phyloP scores from a whole-genome alignment of 2,113 vertebrate genomes.

The Chamaea fasciata region DNA sequence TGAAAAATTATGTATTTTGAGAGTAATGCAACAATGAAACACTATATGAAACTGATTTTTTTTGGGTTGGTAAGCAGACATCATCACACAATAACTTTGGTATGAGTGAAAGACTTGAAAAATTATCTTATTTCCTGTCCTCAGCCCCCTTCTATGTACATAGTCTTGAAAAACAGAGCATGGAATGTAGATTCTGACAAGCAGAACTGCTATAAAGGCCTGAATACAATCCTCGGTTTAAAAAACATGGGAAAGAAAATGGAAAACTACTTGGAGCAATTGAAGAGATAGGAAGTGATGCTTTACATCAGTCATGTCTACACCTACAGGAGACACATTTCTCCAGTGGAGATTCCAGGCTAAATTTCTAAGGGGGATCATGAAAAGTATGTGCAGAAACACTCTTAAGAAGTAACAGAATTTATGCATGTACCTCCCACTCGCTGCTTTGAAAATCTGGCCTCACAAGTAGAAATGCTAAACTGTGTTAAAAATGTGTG shows the following conservation, averaged over 20 bases:
- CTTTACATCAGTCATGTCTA: slow-evolving; percentile 5
- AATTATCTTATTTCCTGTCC: neutral
- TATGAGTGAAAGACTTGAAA: neutral
- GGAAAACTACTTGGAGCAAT: neutral
- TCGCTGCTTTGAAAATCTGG: slow-evolving; percentile 42
- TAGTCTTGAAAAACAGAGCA: neutral
- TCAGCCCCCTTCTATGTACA: neutral
- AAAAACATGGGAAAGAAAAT: neutral
- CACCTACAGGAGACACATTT: neutral
- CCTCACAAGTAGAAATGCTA: slow-evolving; percentile 11
- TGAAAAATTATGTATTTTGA: neutral
- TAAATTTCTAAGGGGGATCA: neutral
- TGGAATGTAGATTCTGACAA: neutral
- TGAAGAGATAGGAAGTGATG: neutral
- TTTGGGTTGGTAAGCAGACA: neutral
- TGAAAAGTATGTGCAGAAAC: neutral
- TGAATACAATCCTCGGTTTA: neutral
- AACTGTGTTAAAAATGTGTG: slow-evolving; percentile 3
- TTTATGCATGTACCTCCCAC: slow-evolving; percentile 23
- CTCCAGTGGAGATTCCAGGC: neutral
- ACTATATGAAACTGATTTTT: neutral
- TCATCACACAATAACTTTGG: neutral
- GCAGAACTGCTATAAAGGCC: neutral
- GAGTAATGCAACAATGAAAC: neutral
- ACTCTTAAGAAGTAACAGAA: slow-evolving; percentile 28